Evolutionary conservation across 2,797 vertebrate genomes (phyloP), one percentile per base, ranked within the genome.

Genomic region (Mormyrops attenuatus): DNA sequence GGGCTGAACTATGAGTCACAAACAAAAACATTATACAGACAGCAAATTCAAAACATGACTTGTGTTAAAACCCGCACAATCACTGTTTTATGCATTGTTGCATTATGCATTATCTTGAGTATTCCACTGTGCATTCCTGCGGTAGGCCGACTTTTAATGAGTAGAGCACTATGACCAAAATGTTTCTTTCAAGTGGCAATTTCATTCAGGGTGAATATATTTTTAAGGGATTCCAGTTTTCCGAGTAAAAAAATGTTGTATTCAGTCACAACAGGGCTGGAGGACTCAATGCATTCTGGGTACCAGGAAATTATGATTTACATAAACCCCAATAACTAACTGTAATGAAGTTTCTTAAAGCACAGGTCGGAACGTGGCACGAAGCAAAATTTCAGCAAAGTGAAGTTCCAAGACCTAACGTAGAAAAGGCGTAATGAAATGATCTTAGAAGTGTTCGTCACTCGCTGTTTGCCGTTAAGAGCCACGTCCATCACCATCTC

Each of bases 401-500:
- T 8, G 6, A 84, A 84, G 80, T 13, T 49, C 3, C 13, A 49
- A 84, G n/a, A 49, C 44, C 0, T 85, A 50, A 15, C 2, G 6
- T 11, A 7, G 17, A 57, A 57, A 87, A 87, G 6, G 26, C 8
- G 2, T 41, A 57, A 87, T 41, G 86, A 87, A 60, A 87, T 38
- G 53, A 13, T 34, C 52, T 44, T 34, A 34, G 53, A 57, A 52
- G 60, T 17, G 17, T 34, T 50, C 44, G 22, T 26, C 4, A 4
- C n/a, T 26, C n/a, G 13, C 20, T 3, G 22, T 50, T 73, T 49
- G 53, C 22, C 44, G 13, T 22, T 5, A 11, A 69, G 41, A 30
- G 30, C 22, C 22, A 34, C 41, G 89, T 93, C 92, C 91, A 92
- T 89, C 91, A 90, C 90, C 90, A 89, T 94, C 90, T 91, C 90